phyloP scores from a whole-genome alignment of 2,888 invertebrate species.

The Nasonovia ribisnigri region DNA sequence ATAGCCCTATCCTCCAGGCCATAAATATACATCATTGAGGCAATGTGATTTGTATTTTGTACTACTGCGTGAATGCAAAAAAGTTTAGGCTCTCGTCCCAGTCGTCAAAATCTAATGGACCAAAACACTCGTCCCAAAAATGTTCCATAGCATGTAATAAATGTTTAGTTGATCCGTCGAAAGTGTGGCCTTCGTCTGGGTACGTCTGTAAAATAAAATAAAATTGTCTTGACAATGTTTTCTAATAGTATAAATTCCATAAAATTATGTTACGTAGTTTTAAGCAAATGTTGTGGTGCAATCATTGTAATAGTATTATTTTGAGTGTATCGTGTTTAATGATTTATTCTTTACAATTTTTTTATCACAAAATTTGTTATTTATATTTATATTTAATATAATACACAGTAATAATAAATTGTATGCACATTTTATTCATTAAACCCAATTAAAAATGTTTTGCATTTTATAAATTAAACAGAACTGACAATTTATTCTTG shows the following conservation, averaged over 20 bases:
- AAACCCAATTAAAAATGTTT: too few relatives aligned
- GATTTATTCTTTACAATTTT: neutral
- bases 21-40: neutral
- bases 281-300: neutral
- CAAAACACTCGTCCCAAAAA: slow-evolving; percentile 88
- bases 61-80: slow-evolving; percentile 72
- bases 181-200: slow-evolving; percentile 86
- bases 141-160: slow-evolving; percentile 87
- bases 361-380: neutral
- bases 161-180: slow-evolving; percentile 81
- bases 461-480: neutral
- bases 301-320: neutral
- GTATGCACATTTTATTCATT: too few relatives aligned
- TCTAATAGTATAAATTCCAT: neutral
- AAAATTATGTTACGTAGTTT: neutral
- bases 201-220: slow-evolving; percentile 77
- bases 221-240: neutral
- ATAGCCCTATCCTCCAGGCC: neutral
- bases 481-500: neutral
- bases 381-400: too few relatives aligned
- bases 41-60: neutral
- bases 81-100: slow-evolving; percentile 77
- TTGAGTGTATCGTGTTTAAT: neutral
- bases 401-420: too few relatives aligned
- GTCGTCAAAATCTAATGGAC: slow-evolving; percentile 78